Percentiles rank a stretch among this genome's conserved stretches.
phyloP scores from a whole-genome alignment of 2,888 invertebrate species.

The Trichogramma evanescens region DNA sequence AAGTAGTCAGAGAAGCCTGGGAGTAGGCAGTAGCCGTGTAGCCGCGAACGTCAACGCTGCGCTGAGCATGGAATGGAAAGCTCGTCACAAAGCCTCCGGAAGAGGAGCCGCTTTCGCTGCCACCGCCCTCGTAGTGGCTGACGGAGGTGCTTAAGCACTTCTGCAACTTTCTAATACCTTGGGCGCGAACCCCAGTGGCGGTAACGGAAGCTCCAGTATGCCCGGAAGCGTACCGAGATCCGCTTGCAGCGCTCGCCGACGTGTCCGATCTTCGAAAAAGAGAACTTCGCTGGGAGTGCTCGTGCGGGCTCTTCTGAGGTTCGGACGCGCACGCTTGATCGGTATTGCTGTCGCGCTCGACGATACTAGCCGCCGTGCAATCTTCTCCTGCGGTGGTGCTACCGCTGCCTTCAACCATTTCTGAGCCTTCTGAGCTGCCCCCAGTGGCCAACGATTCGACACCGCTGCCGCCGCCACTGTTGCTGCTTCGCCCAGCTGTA shows the following conservation, averaged over 20 bases:
- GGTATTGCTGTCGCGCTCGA: conserved; percentile 20
- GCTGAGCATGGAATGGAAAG: conserved; percentile 39
- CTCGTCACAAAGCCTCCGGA: conserved; percentile 42
- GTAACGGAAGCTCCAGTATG: conserved; percentile 27
- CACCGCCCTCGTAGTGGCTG: conserved; percentile 53
- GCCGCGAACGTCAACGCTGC: conserved; percentile 44
- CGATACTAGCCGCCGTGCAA: conserved; percentile 24
- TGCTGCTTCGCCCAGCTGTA: conserved; percentile 40
- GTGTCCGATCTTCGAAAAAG: conserved; percentile 19
- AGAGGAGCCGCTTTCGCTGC: conserved; percentile 37
- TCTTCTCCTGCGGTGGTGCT: conserved; percentile 1
- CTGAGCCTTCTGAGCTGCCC: conserved; percentile 27
- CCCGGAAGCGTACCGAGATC: conserved; percentile 26
- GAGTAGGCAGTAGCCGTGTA: conserved; percentile 53
- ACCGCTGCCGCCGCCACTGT: conserved; percentile 30
- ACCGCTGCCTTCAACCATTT: conserved; percentile 13
- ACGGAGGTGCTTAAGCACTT: conserved; percentile 80
- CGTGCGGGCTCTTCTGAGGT: conserved; percentile 1
- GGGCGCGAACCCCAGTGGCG: conserved; percentile 58
- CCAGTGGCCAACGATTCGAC: conserved; percentile 27
- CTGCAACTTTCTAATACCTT: conserved; percentile 91
- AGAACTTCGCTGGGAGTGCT: conserved; percentile 7
- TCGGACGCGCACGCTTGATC: conserved; percentile 6
- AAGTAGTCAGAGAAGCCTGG: conserved; percentile 40
- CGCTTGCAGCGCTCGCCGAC: conserved; percentile 24